These are phyloP conservation scores for Caenorhabditis sp. DNA, from an alignment of 2,888 invertebrate genomes.

Conservation along the genomic window DNA sequence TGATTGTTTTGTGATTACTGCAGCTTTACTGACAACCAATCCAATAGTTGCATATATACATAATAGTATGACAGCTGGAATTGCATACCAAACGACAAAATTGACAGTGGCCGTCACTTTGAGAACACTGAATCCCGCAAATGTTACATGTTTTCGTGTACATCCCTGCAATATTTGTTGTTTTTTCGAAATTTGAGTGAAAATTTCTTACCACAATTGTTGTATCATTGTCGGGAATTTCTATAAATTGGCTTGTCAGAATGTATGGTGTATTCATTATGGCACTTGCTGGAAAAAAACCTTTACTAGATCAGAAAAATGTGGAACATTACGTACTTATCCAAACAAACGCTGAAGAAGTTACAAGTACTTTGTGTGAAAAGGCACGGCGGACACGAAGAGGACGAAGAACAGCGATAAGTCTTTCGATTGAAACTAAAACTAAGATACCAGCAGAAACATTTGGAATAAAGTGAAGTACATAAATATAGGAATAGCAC, in stretches of 20 bases:
- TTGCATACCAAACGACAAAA: constrained; percentile 68
- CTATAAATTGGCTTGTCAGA: constrained; percentile 60
- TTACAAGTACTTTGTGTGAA: constrained; percentile 54
- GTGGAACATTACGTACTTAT: constrained; percentile 21
- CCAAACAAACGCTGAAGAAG: constrained; percentile 63
- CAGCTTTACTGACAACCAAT: constrained; percentile 61
- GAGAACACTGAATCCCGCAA: constrained; percentile 59
- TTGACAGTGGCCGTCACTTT: constrained; percentile 63
- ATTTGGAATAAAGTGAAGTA: constrained; percentile 83
- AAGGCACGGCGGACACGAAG: constrained; percentile 62
- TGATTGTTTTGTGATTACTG: constrained; percentile 46
- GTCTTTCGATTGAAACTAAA: constrained; percentile 64
- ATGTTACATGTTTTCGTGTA: constrained; percentile 51
- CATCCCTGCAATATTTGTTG: constrained; percentile 19
- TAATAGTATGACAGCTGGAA: constrained; percentile 71
- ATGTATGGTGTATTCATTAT: constrained; percentile 67
- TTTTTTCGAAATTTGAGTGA: background rate
- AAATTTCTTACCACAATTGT: constrained; percentile 3
- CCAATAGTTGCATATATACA: constrained; percentile 72
- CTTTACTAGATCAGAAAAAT: background rate
- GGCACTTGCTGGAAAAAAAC: constrained; percentile 36
- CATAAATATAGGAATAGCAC: constrained; percentile 90
- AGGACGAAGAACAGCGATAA: constrained; percentile 66
- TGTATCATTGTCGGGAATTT: constrained; percentile 53
- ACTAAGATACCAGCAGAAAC: constrained; percentile 89